phyloP scores from a whole-genome alignment of 2,888 invertebrate species.

The Eristalinus sepulchralis region DNA sequence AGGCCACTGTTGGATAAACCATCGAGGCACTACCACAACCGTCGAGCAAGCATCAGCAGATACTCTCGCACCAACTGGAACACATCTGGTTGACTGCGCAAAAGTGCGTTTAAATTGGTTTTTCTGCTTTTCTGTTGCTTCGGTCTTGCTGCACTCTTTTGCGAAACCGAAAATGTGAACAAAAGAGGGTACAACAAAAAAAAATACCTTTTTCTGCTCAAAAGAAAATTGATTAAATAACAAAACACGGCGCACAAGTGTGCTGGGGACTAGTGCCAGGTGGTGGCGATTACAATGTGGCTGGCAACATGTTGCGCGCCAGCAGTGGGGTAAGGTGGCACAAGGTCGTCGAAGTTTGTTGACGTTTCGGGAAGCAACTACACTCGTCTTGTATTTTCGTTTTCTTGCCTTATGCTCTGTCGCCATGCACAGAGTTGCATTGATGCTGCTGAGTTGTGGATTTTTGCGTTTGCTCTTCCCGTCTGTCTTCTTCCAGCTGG shows the following conservation, averaged over 20 bases:
- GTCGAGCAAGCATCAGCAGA: constrained; percentile 2
- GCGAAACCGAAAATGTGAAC: constrained; percentile 24
- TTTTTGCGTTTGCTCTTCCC: neutral
- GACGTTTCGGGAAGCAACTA: constrained; percentile 66
- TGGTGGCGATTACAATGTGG: constrained; percentile 17
- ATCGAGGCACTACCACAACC: constrained; percentile 39
- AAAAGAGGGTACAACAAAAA: neutral
- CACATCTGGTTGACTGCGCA: constrained; percentile 23
- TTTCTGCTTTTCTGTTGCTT: neutral
- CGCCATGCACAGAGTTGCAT: constrained; percentile 4
- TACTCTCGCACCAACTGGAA: constrained; percentile 6
- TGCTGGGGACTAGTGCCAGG: constrained; percentile 22
- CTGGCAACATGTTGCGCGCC: constrained; percentile 57
- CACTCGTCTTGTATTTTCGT: neutral
- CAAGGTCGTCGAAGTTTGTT: constrained; percentile 70
- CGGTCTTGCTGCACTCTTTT: constrained; percentile 18
- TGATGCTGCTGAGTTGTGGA: constrained; percentile 23
- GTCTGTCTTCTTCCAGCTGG: neutral
- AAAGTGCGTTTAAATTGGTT: constrained; percentile 43
- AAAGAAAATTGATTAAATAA: constrained; percentile 38
- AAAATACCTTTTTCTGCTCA: neutral
- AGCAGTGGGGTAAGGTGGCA: constrained; percentile 61
- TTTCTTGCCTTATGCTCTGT: neutral
- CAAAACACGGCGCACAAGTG: constrained; percentile 21
- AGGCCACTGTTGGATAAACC: constrained; percentile 23